Percentiles rank a stretch among this genome's conserved stretches.
Evolutionary conservation across 2,113 vertebrate genomes (phyloP).

Genomic region (Dromaius novaehollandiae): DNA sequence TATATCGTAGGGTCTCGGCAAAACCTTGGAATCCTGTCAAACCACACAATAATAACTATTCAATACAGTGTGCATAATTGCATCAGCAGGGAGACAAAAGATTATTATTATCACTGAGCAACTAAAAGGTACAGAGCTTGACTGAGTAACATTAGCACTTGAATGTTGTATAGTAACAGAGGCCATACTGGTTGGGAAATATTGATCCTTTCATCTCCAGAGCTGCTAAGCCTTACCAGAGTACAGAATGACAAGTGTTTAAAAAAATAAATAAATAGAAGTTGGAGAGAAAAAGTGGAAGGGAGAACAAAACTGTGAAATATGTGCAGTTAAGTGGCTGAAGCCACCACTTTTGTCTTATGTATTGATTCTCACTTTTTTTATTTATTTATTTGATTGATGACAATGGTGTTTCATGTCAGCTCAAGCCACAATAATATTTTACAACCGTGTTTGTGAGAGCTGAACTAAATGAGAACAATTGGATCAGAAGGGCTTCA

Average conservation of each 20-base stretch:
- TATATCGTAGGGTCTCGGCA: slow-evolving; percentile 10
- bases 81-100: slow-evolving; percentile 19
- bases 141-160: neutral
- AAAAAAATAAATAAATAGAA: neutral
- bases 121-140: slow-evolving; percentile 23
- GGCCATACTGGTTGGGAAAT: neutral
- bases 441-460: slow-evolving; percentile 71
- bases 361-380: slow-evolving; percentile 68
- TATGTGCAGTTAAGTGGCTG: slow-evolving; percentile 30
- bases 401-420: slow-evolving; percentile 62
- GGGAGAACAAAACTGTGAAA: slow-evolving; percentile 19
- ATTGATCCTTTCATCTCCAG: slow-evolving; percentile 47
- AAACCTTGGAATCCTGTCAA: slow-evolving; percentile 38
- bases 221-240: slow-evolving; percentile 46
- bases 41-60: slow-evolving; percentile 22
- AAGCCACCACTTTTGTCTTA: slow-evolving; percentile 34
- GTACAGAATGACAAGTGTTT: slow-evolving; percentile 12
- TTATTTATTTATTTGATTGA: slow-evolving; percentile 68
- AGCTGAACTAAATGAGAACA: slow-evolving; percentile 78
- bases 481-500: slow-evolving; percentile 77
- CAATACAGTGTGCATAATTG: slow-evolving; percentile 17
- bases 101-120: neutral
- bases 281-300: neutral
- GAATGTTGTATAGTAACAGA: neutral
- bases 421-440: slow-evolving; percentile 67